Conservation (phyloP, 2,888 invertebrate genomes). For the Idaea aversata region DNA sequence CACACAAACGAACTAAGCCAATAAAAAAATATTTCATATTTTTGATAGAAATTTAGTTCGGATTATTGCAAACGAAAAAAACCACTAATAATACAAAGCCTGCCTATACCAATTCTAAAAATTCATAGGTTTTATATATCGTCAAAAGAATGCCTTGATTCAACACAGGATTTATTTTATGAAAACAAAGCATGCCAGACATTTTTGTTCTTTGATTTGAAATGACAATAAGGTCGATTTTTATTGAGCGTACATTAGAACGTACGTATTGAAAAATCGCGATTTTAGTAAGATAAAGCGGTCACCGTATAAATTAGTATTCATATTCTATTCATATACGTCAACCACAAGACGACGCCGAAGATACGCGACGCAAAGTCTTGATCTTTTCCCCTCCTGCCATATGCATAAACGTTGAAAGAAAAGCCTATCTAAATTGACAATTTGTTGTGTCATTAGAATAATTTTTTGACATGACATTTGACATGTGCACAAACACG, state of each 20-base stretch:
- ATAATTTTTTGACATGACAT: conserved; percentile 15
- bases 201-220: not conserved
- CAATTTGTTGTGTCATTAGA: conserved; percentile 30
- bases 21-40: no score
- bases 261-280: not conserved
- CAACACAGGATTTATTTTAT: not conserved
- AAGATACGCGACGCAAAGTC: conserved; percentile 6
- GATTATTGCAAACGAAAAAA: no score
- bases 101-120: not conserved
- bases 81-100: not conserved
- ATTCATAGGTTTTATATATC: not conserved
- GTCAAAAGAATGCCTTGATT: not conserved
- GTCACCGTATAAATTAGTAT: not conserved
- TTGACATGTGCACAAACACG: conserved; percentile 27
- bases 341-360: not conserved
- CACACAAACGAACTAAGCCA: no score
- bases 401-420: conserved; percentile 18
- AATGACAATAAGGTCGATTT: not conserved
- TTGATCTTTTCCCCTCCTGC: conserved; percentile 24
- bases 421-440: conserved; percentile 26
- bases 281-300: not conserved
- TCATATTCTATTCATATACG: not conserved
- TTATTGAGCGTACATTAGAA: no score
- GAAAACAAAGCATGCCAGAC: not conserved
- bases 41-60: not conserved